Percentiles rank a stretch among this genome's conserved stretches.
These are phyloP conservation scores for Buathra laborator DNA, from an alignment of 2,888 invertebrate species.

Conservation along the genomic window DNA sequence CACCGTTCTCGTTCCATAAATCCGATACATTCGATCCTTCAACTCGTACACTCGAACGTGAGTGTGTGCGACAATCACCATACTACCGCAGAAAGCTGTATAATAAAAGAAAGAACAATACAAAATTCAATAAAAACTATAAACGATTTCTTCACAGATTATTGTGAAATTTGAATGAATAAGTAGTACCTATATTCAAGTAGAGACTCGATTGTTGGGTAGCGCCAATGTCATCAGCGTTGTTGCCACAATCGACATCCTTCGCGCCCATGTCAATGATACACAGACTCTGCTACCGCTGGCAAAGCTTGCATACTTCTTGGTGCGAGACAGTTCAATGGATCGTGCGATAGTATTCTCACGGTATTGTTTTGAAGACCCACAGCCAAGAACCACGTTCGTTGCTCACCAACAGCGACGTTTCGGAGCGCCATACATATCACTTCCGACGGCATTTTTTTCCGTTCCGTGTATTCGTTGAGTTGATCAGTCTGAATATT, in stretches of 20 bases:
- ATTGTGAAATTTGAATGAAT: too few species aligned
- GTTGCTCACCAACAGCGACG: slow-evolving; percentile 97
- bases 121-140: too few species aligned
- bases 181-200: slow-evolving; percentile 96
- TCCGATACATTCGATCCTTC: slow-evolving; percentile 48
- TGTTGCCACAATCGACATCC: slow-evolving; percentile 85
- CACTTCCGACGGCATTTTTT: slow-evolving; percentile 98
- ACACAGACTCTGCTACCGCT: slow-evolving; percentile 97
- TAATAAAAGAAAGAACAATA: too few species aligned
- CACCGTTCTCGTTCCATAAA: background rate
- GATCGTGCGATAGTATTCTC: slow-evolving; percentile 98
- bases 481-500: slow-evolving; percentile 95
- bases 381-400: slow-evolving; percentile 98
- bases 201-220: slow-evolving; percentile 92
- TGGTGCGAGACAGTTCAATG: slow-evolving; percentile 97
- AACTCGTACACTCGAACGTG: background rate
- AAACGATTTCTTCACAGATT: too few species aligned
- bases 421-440: slow-evolving; percentile 99
- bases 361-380: slow-evolving; percentile 98
- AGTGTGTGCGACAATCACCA: slow-evolving; percentile 34
- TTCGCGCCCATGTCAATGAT: slow-evolving; percentile 96
- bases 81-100: slow-evolving; percentile 25
- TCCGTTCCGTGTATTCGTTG: slow-evolving; percentile 99
- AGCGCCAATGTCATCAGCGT: slow-evolving; percentile 85
- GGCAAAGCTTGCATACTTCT: slow-evolving; percentile 99